Base-by-base conservation (phyloP, 2,888 invertebrate genomes). In the Xestia c-nigrum region DNA sequence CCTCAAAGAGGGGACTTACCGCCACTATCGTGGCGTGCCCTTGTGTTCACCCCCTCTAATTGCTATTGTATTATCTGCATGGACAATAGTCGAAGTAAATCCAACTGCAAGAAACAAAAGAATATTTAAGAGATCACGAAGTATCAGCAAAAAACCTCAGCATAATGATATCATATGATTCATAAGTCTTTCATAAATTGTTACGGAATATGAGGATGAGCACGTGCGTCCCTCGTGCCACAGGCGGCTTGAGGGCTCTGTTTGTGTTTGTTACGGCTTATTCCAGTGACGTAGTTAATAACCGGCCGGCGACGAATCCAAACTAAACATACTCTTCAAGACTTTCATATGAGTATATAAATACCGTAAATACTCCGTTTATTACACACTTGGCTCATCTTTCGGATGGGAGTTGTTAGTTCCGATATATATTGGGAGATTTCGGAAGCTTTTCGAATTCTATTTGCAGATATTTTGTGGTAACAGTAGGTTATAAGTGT, bases 201-300 rank as follows among this genome's bases (percentile, higher is more conserved):
- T 85, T 83, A 83, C 57, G 63, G 80, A 85, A 85, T 81, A 78
- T 81, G 71, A 66, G 57, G 72, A 65, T 73, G 71, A 82, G 77
- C 88, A 88, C 88, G 89, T 87, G 87, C 66, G 40, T 16, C 19
- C 59, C 87, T 78, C 86, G 84, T 87, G 88, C 76, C 66, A 73
- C 84, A 80, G 31, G 31, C 59, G 19, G 4, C 85, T 78, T 66
- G 80, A 78, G 84, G 69, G 72, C 79, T 78, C 63, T 91, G 89
- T 89, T 89, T 87, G 75, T 94, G 91, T 94, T 94, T 93, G 90
- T 91, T 90, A 85, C 91, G 91, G 94, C 90, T 93, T 90, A 93
- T 94, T 94, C 93, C 94, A 90, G 89, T 93, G 94, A 94, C 94
- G 94, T 93, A 72, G 91, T 87, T 87, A 80, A 77, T 81, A 82